These are phyloP conservation scores for Eucera pruinosa DNA, from an alignment of 2,888 invertebrate species.

Conservation along the genomic window DNA sequence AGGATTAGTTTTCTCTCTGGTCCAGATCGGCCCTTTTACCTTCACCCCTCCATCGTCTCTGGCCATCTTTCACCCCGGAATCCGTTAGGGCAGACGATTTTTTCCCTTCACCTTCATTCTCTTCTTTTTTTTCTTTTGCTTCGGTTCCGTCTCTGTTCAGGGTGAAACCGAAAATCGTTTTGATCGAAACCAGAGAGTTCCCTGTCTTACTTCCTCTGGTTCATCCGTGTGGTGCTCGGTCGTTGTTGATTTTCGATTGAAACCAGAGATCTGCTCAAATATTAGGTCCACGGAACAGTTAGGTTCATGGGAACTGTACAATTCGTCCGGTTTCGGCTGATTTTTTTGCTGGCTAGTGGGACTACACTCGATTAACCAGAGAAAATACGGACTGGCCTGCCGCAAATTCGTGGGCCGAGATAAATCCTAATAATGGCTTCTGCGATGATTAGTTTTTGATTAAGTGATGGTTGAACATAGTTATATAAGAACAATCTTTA, in stretches of 20 bases:
- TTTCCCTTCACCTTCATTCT: slow-evolving; percentile 64
- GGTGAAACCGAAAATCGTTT: slow-evolving; percentile 40
- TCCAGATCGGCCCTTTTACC: slow-evolving; percentile 49
- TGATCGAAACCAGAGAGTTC: slow-evolving; percentile 13
- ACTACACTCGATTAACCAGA: slow-evolving; percentile 43
- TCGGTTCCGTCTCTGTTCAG: slow-evolving; percentile 56
- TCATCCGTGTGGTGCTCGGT: too few species aligned
- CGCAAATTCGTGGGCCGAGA: slow-evolving; percentile 14
- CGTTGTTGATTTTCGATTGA: slow-evolving; percentile 83
- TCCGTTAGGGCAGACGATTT: slow-evolving; percentile 80
- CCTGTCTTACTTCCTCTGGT: slow-evolving; percentile 51
- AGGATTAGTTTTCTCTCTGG: slow-evolving; percentile 29
- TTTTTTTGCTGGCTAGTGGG: slow-evolving; percentile 36
- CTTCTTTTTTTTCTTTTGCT: slow-evolving; percentile 57
- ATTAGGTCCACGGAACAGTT: slow-evolving; percentile 78
- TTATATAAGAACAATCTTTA: background rate
- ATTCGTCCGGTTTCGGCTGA: slow-evolving; percentile 56
- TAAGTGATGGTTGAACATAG: background rate
- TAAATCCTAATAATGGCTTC: background rate
- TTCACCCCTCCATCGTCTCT: slow-evolving; percentile 43
- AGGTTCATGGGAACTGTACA: slow-evolving; percentile 79
- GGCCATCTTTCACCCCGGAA: slow-evolving; percentile 74
- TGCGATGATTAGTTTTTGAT: background rate
- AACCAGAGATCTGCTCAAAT: slow-evolving; percentile 84
- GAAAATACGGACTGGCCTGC: slow-evolving; percentile 17